Percentiles rank a stretch among this genome's conserved stretches.
These are phyloP conservation scores for Megalops cyprinoides DNA, from an alignment of 2,797 vertebrate genomes.

Conservation along the genomic window DNA sequence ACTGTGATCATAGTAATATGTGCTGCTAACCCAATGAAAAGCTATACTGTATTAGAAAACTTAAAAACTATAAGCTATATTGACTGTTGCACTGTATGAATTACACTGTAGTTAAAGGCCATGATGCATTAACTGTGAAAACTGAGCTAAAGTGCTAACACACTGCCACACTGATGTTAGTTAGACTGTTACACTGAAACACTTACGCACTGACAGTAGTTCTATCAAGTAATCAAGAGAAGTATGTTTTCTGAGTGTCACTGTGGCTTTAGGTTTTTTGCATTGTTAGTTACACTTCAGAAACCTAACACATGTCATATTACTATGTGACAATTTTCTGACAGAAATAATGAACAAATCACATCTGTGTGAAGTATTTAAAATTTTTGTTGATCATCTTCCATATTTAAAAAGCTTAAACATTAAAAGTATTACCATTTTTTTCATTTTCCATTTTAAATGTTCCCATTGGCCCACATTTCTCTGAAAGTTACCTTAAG, in stretches of 20 bases:
- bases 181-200: background rate
- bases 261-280: background rate
- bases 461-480: too few relatives aligned
- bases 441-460: background rate
- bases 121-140: conserved; percentile 4
- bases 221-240: background rate
- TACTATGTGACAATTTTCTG: background rate
- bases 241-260: background rate
- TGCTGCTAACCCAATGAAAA: conserved; percentile 9
- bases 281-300: background rate
- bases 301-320: background rate
- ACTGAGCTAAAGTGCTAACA: conserved; percentile 14
- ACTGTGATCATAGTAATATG: background rate
- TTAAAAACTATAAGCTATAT: conserved; percentile 14
- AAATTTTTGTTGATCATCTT: background rate
- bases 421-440: background rate
- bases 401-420: background rate
- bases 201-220: background rate
- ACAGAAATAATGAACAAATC: background rate
- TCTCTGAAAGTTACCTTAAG: too few relatives aligned
- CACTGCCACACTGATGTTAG: background rate
- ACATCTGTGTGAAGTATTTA: background rate
- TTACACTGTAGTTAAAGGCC: conserved; percentile 5
- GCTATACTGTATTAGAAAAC: conserved; percentile 1
- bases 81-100: conserved; percentile 5